Evolutionary conservation across 2,113 vertebrate genomes (phyloP).

Genomic region (Anarhynchus alexandrinus): DNA sequence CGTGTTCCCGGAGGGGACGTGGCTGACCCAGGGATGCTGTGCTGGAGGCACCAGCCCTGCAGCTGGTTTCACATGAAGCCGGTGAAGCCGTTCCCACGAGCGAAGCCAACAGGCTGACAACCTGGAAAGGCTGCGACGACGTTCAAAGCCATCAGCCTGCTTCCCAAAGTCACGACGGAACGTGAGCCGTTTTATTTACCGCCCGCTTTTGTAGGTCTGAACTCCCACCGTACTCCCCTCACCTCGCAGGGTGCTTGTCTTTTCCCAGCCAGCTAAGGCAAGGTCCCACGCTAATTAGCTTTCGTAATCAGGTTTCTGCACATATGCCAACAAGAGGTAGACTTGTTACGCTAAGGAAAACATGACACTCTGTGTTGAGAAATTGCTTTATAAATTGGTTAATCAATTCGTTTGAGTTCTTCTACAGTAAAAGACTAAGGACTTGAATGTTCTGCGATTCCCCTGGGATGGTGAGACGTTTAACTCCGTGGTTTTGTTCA

Average conservation of each 20-base stretch:
- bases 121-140: not conserved
- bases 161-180: not conserved
- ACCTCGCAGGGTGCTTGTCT: too few species aligned
- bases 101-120: not conserved
- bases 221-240: not conserved
- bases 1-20: not conserved
- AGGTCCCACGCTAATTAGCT: not conserved
- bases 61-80: too few species aligned
- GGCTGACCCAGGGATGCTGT: not conserved
- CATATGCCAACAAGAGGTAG: not conserved
- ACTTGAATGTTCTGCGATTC: too few species aligned
- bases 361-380: not conserved
- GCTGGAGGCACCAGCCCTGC: too few species aligned
- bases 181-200: not conserved
- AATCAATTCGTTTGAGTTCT: not conserved
- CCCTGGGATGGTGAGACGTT: fast-evolving
- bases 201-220: not conserved
- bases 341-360: not conserved
- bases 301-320: not conserved
- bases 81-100: not conserved
- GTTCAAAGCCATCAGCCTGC: not conserved
- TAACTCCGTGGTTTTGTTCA: fast-evolving
- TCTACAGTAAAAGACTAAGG: not conserved
- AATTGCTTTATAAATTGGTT: not conserved
- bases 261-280: not conserved